Evolutionary conservation across 1,140 invertebrate species (phyloP).

Genomic region (Acyrthosiphon pisum): DNA sequence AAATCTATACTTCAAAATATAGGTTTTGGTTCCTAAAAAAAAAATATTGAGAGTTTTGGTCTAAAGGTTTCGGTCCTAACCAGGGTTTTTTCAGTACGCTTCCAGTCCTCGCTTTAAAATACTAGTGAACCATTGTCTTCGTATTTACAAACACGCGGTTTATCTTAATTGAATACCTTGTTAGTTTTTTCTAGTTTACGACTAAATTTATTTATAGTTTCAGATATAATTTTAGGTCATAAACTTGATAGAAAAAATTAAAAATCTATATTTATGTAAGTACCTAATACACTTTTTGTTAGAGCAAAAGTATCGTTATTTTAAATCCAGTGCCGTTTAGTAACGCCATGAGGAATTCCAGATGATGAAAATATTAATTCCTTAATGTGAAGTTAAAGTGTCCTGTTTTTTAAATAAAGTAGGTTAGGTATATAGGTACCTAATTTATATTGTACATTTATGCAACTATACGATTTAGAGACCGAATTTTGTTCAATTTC

Average conservation of each 20-base stretch:
- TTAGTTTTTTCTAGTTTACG: neutral
- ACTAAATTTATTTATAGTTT: neutral
- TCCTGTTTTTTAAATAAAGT: neutral
- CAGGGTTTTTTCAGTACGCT: too few species aligned
- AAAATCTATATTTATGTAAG: neutral
- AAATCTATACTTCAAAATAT: too few species aligned
- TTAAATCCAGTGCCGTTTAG: too few species aligned
- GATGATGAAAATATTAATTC: neutral
- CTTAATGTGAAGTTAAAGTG: neutral
- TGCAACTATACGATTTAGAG: neutral
- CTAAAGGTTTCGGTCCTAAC: too few species aligned
- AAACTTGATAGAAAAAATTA: neutral
- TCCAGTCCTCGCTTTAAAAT: too few species aligned
- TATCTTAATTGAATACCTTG: neutral
- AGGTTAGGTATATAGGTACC: too few species aligned
- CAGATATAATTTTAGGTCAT: neutral
- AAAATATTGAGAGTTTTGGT: too few species aligned
- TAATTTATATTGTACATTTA: too few species aligned
- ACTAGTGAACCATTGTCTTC: neutral
- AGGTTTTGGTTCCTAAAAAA: too few species aligned
- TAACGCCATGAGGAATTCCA: neutral
- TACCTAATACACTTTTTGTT: neutral
- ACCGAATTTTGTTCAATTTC: neutral
- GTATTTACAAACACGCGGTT: neutral
- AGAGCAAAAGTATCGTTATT: too few species aligned